Evolutionary conservation across 2,797 vertebrate species (phyloP).

Genomic region (Kryptolebias ocellatus): DNA sequence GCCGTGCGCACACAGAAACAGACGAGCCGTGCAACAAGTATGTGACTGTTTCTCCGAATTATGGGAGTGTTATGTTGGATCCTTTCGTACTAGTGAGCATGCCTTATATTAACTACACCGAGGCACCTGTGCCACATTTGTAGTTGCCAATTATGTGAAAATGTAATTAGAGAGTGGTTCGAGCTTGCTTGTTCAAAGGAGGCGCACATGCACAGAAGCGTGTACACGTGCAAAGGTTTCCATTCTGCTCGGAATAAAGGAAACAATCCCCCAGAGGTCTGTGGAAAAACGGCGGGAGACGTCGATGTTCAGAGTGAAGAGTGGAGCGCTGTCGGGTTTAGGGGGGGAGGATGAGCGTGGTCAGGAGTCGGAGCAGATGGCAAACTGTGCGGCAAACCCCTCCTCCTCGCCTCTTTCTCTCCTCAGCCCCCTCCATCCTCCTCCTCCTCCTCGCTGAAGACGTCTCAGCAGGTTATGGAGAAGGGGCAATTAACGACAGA

Average conservation of each 20-base stretch:
- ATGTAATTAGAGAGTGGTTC: conserved; percentile 25
- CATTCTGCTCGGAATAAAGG: conserved; percentile 42
- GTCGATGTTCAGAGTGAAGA: conserved; percentile 24
- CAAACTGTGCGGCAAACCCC: conserved; percentile 41
- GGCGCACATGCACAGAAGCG: conserved; percentile 5
- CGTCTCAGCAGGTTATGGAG: conserved; percentile 67
- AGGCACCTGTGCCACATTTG: conserved; percentile 34
- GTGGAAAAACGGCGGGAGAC: conserved; percentile 55
- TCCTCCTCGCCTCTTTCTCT: conserved; percentile 33
- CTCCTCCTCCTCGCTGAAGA: conserved; percentile 22
- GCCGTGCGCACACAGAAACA: conserved; percentile 15
- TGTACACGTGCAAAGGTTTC: conserved; percentile 8
- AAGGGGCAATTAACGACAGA: conserved; percentile 75
- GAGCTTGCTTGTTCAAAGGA: conserved; percentile 8
- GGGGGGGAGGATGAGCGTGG: conserved; percentile 25
- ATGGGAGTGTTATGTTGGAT: conserved; percentile 9
- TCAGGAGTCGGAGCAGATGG: conserved; percentile 78
- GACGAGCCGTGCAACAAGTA: conserved; percentile 3
- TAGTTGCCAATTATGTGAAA: conserved; percentile 14
- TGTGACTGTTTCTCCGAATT: conserved; percentile 22
- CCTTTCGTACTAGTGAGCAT: not conserved
- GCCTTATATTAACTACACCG: conserved; percentile 1
- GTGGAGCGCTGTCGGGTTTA: conserved; percentile 19
- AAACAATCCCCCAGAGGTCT: conserved; percentile 25
- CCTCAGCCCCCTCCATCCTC: not conserved